These are phyloP conservation scores for Drosophila helvetica DNA, from an alignment of 2,888 invertebrate species.

Conservation along the genomic window DNA sequence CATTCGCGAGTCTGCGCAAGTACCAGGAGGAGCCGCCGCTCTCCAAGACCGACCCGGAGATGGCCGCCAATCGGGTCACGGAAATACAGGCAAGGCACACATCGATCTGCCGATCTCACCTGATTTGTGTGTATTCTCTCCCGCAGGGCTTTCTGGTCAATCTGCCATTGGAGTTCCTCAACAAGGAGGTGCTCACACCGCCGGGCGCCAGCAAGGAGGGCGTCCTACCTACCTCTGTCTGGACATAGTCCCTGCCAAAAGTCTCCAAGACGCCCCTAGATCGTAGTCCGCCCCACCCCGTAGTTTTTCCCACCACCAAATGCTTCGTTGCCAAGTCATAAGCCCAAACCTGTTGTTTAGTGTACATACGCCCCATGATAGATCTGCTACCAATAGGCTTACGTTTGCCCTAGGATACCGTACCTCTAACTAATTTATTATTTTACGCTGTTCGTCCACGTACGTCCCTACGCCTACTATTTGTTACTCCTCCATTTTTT, in stretches of 20 bases:
- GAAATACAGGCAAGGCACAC: slow-evolving; percentile 87
- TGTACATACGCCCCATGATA: too few species aligned
- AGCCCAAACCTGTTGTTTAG: slow-evolving; percentile 16
- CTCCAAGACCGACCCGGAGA: slow-evolving; percentile 88
- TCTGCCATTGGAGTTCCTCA: slow-evolving; percentile 95
- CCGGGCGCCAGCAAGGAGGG: slow-evolving; percentile 93
- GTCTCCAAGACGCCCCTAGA: slow-evolving; percentile 61
- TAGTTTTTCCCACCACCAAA: slow-evolving; percentile 61
- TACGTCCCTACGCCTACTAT: slow-evolving; percentile 15
- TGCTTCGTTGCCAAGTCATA: slow-evolving; percentile 67
- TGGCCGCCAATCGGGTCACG: slow-evolving; percentile 89
- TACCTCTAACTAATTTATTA: slow-evolving; percentile 63
- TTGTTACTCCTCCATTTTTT: slow-evolving; percentile 47
- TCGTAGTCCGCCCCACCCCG: slow-evolving; percentile 6
- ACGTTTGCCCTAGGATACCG: slow-evolving; percentile 4
- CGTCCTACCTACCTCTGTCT: slow-evolving; percentile 95
- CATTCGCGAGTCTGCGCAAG: slow-evolving; percentile 90
- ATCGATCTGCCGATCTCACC: not conserved
- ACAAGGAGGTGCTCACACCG: slow-evolving; percentile 93
- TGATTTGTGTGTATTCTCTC: too few species aligned
- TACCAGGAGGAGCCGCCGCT: slow-evolving; percentile 91
- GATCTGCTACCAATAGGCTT: slow-evolving; percentile 7
- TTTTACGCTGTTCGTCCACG: slow-evolving; percentile 53
- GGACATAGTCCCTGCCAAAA: slow-evolving; percentile 88
- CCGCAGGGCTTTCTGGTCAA: slow-evolving; percentile 92